Conservation (phyloP, 1,140 invertebrate species). For the Trachymyrmex septentrionalis region DNA sequence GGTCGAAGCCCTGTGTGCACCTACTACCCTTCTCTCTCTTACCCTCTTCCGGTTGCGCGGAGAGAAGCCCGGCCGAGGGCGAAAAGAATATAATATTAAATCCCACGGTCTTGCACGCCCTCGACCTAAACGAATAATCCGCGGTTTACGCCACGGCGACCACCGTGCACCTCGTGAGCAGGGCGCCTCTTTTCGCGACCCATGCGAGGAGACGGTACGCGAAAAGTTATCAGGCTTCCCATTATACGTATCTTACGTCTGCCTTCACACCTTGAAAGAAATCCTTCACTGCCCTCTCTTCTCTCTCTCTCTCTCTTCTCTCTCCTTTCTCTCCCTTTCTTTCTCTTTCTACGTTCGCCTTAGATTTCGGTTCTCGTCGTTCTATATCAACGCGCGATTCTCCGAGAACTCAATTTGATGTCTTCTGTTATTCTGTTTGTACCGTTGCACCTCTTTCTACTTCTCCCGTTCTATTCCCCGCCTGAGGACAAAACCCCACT, state of each 20-base stretch:
- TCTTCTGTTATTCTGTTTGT: constrained; percentile 55
- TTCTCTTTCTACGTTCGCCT: background rate
- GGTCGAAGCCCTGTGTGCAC: constrained; percentile 7
- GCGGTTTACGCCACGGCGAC: constrained; percentile 46
- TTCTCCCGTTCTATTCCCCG: constrained; percentile 21
- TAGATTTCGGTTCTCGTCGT: constrained; percentile 28
- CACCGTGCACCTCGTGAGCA: background rate
- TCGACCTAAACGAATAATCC: constrained; percentile 66
- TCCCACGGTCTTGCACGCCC: constrained; percentile 26
- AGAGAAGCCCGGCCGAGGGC: constrained; percentile 24
- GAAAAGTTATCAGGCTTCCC: constrained; percentile 65
- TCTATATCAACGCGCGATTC: background rate
- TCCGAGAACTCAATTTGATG: constrained; percentile 46
- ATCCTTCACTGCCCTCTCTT: constrained; percentile 7
- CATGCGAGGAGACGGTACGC: constrained; percentile 24
- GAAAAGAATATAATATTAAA: constrained; percentile 74
- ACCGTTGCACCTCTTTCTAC: constrained; percentile 34
- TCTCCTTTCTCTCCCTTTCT: background rate
- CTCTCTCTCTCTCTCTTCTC: background rate
- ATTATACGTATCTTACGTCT: constrained; percentile 56
- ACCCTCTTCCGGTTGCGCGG: background rate
- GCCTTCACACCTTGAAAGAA: constrained; percentile 33
- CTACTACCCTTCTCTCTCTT: background rate
- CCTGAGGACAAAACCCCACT: constrained; percentile 3
- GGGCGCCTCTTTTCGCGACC: constrained; percentile 14